Base-by-base conservation (phyloP, 1,140 invertebrate species). In the Dendrolimus punctatus region DNA sequence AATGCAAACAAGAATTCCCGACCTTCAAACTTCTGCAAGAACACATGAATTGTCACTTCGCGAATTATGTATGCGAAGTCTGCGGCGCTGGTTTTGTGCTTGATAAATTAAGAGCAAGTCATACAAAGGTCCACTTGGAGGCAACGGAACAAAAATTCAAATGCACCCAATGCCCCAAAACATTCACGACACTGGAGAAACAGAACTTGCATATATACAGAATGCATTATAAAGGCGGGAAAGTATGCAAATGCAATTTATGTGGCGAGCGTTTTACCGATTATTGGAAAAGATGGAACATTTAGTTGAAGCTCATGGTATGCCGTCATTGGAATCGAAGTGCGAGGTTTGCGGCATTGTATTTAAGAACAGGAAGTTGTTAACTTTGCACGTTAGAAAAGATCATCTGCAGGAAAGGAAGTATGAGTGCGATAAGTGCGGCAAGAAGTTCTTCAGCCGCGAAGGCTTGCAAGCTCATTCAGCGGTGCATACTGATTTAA, bases 61-160 rank as follows among this genome's bases (percentile, higher is more conserved):
- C 69, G 8, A 77, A 71, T 36, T 93, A 94, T 66, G 89, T 92
- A 51, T 96, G 95, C 64, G 92, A 93, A 47, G 87, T 93, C 6
- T 96, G 95, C 69, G 88, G 87, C 2, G 94, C 94, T 5, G 65
- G 66, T 2, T 83, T 70, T 42, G 60, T 79, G 23, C 74, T 61
- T 23, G 49, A 59, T 6, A 58, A 58, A 5, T 73, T 73, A 52
- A 51, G 68, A 40, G 58, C 63, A 6, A 64, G 68, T 5, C 80
- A 83, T 43, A 64, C 71, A 37, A 49, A 40, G 10, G 8, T 8
- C 8, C 48, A 49, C 40, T 9, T 6, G 1, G 48, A 49, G 10
- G 39, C 38, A 6, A 49, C 40, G 2, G 2, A 6, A 4, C 48
- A 49, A 10, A 49, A 49, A 49, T 49, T 6, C 41, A 52, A 5